Conservation (phyloP, 2,113 vertebrate genomes). For the Indicator maculatus region DNA sequence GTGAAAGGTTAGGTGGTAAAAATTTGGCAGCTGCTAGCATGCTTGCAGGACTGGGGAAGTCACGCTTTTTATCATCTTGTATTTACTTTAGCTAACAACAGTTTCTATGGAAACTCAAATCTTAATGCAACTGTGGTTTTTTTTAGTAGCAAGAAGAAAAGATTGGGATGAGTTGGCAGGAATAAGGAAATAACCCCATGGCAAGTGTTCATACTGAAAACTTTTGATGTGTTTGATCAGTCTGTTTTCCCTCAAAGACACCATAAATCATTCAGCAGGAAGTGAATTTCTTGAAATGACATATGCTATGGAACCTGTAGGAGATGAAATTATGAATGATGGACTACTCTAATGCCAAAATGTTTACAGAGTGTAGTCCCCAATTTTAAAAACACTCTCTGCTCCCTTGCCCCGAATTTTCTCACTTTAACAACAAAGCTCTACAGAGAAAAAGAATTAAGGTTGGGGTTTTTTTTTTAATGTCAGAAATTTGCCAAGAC, state of each 20-base stretch:
- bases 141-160: constrained; percentile 66
- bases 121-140: constrained; percentile 68
- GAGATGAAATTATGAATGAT: constrained; percentile 44
- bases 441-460: neutral
- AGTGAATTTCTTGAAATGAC: constrained; percentile 39
- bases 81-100: constrained; percentile 59
- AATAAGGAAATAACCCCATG: constrained; percentile 48
- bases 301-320: constrained; percentile 42
- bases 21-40: neutral
- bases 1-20: neutral
- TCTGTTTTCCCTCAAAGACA: constrained; percentile 26
- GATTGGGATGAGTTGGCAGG: constrained; percentile 44
- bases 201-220: constrained; percentile 58
- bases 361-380: neutral
- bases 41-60: neutral
- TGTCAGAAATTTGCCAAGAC: neutral
- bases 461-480: neutral
- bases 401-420: neutral
- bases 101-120: constrained; percentile 83
- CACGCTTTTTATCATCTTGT: constrained; percentile 10
- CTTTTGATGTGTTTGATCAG: constrained; percentile 39
- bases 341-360: constrained; percentile 25
- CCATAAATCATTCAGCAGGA: constrained; percentile 11
- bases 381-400: neutral
- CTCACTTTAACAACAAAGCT: neutral